Base-by-base conservation (phyloP, 1,140 invertebrate genomes). In the Leptoteleia sp. region DNA sequence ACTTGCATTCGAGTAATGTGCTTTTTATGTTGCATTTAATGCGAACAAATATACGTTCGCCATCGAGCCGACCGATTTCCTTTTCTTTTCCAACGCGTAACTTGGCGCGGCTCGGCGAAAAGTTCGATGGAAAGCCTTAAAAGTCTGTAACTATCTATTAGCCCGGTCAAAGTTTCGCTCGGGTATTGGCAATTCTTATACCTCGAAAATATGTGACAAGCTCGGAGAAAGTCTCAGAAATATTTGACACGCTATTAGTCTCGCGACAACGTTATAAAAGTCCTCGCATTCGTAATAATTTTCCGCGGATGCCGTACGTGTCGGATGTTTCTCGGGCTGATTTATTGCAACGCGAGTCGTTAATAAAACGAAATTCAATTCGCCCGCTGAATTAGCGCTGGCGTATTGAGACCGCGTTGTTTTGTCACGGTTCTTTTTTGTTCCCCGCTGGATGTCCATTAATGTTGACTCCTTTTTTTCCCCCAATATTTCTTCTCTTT, bases 1-100 rank as follows among this genome's bases (percentile, higher is more conserved):
- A n/a, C n/a, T n/a, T n/a, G n/a, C n/a, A n/a, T n/a, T n/a, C n/a
- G n/a, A n/a, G n/a, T n/a, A n/a, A n/a, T 76, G 72, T 71, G 79
- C 65, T 81, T 77, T 80, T 80, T 80, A 80, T 80, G 79, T 64
- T 76, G 73, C 73, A 57, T 70, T 76, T 57, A 15, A 35, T 4
- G 7, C 33, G 27, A 17, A 11, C 6, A 35, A 19, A 22, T 25
- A 29, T 19, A 0, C 9, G n/a, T 40, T 47, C 25, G 4, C 15
- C 13, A 47, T n/a, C n/a, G n/a, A n/a, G n/a, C n/a, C n/a, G n/a
- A 22, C 16, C 13, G 11, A 19, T 3, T 9, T 1, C n/a, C n/a
- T n/a, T n/a, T n/a, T n/a, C n/a, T n/a, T n/a, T n/a, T n/a, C n/a
- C n/a, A n/a, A n/a, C n/a, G n/a, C n/a, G n/a, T n/a, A n/a, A n/a